Percentiles rank a stretch among this genome's conserved stretches.
Conservation (phyloP, 2,113 vertebrate species). For the Hippolais icterina region DNA sequence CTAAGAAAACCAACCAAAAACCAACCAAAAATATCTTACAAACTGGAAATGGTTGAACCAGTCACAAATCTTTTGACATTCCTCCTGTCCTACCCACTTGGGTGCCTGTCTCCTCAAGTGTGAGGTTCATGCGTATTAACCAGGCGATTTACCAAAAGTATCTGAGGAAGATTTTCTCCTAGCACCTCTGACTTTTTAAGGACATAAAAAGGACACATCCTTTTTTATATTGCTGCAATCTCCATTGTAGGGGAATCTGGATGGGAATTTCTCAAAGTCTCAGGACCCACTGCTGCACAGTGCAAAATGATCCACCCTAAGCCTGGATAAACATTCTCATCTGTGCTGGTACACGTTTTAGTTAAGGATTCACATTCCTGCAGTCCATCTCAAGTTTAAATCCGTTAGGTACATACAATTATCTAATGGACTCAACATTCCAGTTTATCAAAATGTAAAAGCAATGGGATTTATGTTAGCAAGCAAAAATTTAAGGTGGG, state of each 20-base stretch:
- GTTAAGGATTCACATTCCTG: background rate
- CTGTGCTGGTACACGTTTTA: accelerated
- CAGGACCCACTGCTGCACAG: background rate
- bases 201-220: background rate
- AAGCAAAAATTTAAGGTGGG: background rate
- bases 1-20: background rate
- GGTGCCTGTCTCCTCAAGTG: background rate
- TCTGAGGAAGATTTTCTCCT: background rate
- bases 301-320: background rate
- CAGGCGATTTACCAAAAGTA: background rate
- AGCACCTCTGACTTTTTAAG: background rate
- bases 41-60: background rate
- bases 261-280: background rate
- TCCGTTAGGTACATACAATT: background rate
- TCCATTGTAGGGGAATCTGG: background rate
- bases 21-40: background rate
- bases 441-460: background rate
- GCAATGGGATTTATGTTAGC: background rate
- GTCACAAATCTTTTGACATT: background rate
- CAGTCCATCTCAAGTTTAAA: background rate
- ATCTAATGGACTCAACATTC: background rate
- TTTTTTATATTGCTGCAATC: background rate
- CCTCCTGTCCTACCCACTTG: background rate
- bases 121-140: background rate
- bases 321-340: background rate